Evolutionary conservation across 1,140 invertebrate genomes (phyloP).

Genomic region (Scaptomyza pallida): DNA sequence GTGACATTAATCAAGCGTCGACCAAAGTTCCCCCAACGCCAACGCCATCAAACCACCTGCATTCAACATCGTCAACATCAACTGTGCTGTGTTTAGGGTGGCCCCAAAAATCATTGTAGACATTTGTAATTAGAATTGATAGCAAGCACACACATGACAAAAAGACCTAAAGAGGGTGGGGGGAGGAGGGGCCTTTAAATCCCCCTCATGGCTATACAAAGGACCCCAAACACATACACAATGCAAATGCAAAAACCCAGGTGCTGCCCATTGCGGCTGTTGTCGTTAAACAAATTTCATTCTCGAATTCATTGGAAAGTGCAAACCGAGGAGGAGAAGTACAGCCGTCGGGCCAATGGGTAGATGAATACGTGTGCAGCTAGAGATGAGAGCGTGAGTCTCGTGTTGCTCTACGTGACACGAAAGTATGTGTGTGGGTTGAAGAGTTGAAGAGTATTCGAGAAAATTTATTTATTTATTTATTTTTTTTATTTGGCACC

Average conservation of each 20-base stretch:
- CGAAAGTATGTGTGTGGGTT: too few relatives aligned
- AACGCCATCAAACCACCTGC: constrained; percentile 28
- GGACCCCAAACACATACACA: constrained; percentile 6
- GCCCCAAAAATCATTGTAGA: constrained; percentile 80
- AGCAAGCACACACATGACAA: constrained; percentile 50
- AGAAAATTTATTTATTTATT: too few relatives aligned
- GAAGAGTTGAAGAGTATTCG: too few relatives aligned
- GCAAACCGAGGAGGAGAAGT: too few relatives aligned
- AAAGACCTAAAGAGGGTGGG: constrained; percentile 1
- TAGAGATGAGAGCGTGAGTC: not conserved
- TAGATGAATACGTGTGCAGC: not conserved
- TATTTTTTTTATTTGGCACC: too few relatives aligned
- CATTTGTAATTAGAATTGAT: constrained; percentile 82
- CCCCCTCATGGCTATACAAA: not conserved
- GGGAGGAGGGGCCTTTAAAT: not conserved
- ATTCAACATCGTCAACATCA: constrained; percentile 33
- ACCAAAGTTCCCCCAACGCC: constrained; percentile 21
- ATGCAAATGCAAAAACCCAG: constrained; percentile 28
- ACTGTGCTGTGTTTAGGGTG: constrained; percentile 39
- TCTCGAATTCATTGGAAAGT: constrained; percentile 34
- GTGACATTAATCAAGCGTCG: constrained; percentile 76
- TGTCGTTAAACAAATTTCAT: constrained; percentile 78
- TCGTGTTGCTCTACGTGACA: not conserved
- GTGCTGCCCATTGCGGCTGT: constrained; percentile 32
- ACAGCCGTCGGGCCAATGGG: too few relatives aligned